phyloP scores from a whole-genome alignment of 35 echinoderm and acorn worm genomes.

The Lytechinus variegatus region DNA sequence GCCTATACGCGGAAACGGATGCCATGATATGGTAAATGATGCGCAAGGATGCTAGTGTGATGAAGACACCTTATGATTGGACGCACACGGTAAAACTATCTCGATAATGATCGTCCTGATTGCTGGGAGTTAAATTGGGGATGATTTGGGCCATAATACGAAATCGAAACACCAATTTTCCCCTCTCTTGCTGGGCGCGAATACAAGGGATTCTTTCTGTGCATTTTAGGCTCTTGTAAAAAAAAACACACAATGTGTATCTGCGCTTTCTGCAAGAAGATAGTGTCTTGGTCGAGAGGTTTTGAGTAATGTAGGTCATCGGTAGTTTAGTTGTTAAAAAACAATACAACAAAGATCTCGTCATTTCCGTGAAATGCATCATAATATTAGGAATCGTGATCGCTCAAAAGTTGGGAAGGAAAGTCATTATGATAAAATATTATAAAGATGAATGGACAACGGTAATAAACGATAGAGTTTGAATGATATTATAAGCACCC shows the following conservation, averaged over 20 bases:
- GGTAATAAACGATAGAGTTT: no score
- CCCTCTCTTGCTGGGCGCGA: neutral
- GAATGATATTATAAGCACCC: no score
- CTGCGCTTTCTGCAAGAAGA: neutral
- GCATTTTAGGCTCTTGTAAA: neutral
- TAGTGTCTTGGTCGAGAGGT: neutral
- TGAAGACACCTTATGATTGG: neutral
- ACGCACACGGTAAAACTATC: neutral
- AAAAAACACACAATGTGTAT: neutral
- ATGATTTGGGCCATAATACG: conserved; percentile 33
- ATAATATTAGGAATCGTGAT: no score
- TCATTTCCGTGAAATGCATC: no score
- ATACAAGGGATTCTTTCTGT: neutral
- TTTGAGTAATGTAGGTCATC: neutral
- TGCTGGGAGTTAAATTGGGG: neutral
- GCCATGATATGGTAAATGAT: neutral
- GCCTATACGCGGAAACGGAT: no score
- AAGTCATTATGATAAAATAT: no score
- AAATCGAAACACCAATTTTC: conserved; percentile 26
- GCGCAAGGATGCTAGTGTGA: neutral
- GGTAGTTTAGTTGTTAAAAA: neutral
- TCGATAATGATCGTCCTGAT: neutral
- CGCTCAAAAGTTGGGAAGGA: no score
- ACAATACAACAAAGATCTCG: no score
- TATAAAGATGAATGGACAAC: no score